Evolutionary conservation across 2,113 vertebrate genomes (phyloP).

Genomic region (Podiceps cristatus): DNA sequence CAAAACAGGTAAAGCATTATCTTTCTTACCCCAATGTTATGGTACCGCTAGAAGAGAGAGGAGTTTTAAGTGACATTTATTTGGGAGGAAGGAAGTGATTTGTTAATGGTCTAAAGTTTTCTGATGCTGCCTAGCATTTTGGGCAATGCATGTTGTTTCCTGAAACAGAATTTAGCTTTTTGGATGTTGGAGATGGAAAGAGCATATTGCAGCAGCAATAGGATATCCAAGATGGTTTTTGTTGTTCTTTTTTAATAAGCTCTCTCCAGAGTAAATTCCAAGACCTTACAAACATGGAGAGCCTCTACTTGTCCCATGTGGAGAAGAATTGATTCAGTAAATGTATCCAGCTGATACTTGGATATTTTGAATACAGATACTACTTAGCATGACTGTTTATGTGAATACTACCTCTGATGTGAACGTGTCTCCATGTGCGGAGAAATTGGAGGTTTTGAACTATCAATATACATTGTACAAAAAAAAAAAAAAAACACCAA

Average conservation of each 20-base stretch:
- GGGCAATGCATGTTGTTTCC: background rate
- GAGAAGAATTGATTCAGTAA: background rate
- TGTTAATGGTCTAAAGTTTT: background rate
- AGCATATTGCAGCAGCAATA: background rate
- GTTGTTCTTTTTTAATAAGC: background rate
- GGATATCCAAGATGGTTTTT: background rate
- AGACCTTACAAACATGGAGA: background rate
- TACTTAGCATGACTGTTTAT: background rate
- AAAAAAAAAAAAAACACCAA: too few species aligned
- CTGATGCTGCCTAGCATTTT: background rate
- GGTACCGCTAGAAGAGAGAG: background rate
- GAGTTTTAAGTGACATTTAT: background rate
- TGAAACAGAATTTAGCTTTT: background rate
- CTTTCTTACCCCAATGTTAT: background rate
- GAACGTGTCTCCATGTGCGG: rapidly evolving
- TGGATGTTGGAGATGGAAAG: background rate
- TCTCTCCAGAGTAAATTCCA: background rate
- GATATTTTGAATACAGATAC: background rate
- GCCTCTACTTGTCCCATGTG: background rate
- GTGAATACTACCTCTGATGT: background rate
- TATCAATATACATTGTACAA: too few species aligned
- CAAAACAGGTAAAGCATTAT: background rate
- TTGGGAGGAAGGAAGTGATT: background rate
- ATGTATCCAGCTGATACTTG: background rate
- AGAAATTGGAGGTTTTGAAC: background rate